Percentiles rank a stretch among this genome's conserved stretches.
phyloP scores from a whole-genome alignment of 2,888 invertebrate genomes.

The Rotaria socialis region DNA sequence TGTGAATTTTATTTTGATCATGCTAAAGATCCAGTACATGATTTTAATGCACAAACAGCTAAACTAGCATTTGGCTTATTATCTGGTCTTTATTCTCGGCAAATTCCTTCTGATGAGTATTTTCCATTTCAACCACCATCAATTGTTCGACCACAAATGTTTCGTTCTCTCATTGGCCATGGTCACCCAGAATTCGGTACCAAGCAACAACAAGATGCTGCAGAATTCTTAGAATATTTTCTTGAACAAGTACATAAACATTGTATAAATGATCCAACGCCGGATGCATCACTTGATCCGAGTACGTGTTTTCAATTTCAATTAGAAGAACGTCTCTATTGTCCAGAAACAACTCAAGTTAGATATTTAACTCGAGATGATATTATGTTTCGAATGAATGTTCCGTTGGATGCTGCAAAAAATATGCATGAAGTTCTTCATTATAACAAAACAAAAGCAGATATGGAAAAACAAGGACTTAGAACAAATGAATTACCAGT shows the following conservation, averaged over 20 bases:
- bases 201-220: conserved; percentile 91
- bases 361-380: conserved; percentile 42
- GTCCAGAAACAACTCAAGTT: conserved; percentile 69
- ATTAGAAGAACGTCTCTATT: conserved; percentile 43
- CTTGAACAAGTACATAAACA: conserved; percentile 58
- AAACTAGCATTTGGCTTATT: conserved; percentile 80
- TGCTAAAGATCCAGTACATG: conserved; percentile 51
- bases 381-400: conserved; percentile 22
- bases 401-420: conserved; percentile 45
- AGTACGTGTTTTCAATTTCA: conserved; percentile 43
- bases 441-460: conserved; percentile 66
- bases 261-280: conserved; percentile 51
- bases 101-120: not conserved
- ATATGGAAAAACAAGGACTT: conserved; percentile 65
- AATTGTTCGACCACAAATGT: conserved; percentile 81
- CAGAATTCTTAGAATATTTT: conserved; percentile 87
- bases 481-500: conserved; percentile 51
- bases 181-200: conserved; percentile 88
- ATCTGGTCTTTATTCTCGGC: conserved; percentile 68
- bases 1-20: conserved; percentile 33
- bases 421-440: conserved; percentile 65
- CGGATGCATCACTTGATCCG: conserved; percentile 47
- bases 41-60: conserved; percentile 63
- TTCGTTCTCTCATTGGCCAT: conserved; percentile 80
- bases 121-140: conserved; percentile 1